Evolutionary conservation across 2,888 invertebrate genomes (phyloP).

Genomic region (Augiades crinisus): DNA sequence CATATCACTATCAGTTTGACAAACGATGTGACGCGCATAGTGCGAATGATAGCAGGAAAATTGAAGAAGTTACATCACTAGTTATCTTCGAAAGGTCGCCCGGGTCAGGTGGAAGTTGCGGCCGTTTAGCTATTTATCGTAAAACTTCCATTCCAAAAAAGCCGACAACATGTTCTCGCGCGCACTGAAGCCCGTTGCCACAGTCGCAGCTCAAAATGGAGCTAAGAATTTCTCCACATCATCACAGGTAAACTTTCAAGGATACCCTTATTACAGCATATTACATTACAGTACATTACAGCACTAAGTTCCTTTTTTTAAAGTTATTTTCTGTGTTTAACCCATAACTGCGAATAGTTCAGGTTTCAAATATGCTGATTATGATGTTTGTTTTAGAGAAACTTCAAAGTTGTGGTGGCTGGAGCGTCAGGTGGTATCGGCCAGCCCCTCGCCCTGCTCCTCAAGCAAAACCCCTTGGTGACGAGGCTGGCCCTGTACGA

Average conservation of each 20-base stretch:
- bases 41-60: too few relatives aligned
- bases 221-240: constrained; percentile 82
- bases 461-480: constrained; percentile 94
- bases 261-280: too few relatives aligned
- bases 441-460: constrained; percentile 94
- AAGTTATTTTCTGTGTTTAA: too few relatives aligned
- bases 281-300: background rate
- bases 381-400: constrained; percentile 76
- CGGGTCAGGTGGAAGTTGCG: constrained; percentile 38
- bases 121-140: constrained; percentile 17
- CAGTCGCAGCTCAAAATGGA: constrained; percentile 74
- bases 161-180: constrained; percentile 83
- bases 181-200: constrained; percentile 78
- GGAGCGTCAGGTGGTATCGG: constrained; percentile 99
- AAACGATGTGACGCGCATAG: background rate
- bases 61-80: constrained; percentile 42
- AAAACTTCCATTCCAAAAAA: constrained; percentile 31
- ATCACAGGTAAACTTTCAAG: constrained; percentile 66
- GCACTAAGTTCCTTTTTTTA: background rate
- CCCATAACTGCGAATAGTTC: too few relatives aligned
- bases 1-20: too few relatives aligned
- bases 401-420: constrained; percentile 96
- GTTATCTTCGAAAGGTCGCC: constrained; percentile 45
- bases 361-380: background rate
- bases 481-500: constrained; percentile 94